These are phyloP conservation scores for Coenonympha glycerion DNA, from an alignment of 2,888 invertebrate genomes.

Conservation along the genomic window DNA sequence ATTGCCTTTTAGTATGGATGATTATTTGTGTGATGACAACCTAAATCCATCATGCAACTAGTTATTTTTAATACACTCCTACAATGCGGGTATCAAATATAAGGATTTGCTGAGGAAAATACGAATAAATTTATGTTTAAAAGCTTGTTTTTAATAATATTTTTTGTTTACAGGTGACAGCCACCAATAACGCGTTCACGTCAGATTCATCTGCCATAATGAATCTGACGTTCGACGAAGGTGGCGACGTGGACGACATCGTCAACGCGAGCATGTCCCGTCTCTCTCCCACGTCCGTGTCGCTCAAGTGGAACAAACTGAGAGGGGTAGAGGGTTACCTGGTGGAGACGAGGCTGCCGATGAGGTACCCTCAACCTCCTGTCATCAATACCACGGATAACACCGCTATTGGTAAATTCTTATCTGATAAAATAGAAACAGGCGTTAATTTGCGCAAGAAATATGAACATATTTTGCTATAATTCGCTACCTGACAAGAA, in stretches of 20 bases:
- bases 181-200: conserved; percentile 77
- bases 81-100: too few species aligned
- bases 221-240: conserved; percentile 78
- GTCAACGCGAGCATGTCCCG: conserved; percentile 70
- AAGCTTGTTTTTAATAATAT: too few species aligned
- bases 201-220: conserved; percentile 78
- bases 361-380: conserved; percentile 73
- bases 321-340: conserved; percentile 77
- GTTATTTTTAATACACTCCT: too few species aligned
- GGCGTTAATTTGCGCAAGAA: too few species aligned
- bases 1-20: too few species aligned
- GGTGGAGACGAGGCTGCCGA: conserved; percentile 66
- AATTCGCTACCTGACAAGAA: too few species aligned
- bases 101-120: too few species aligned
- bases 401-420: conserved; percentile 62
- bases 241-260: conserved; percentile 78
- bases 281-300: conserved; percentile 69
- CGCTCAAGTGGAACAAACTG: conserved; percentile 78
- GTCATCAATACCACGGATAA: conserved; percentile 57
- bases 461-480: too few species aligned
- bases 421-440: too few species aligned
- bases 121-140: too few species aligned
- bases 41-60: too few species aligned
- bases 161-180: conserved; percentile 74
- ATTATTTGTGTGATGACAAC: too few species aligned